These are phyloP conservation scores for Calephelis nemesis DNA, from an alignment of 1,140 invertebrate genomes.

Conservation along the genomic window DNA sequence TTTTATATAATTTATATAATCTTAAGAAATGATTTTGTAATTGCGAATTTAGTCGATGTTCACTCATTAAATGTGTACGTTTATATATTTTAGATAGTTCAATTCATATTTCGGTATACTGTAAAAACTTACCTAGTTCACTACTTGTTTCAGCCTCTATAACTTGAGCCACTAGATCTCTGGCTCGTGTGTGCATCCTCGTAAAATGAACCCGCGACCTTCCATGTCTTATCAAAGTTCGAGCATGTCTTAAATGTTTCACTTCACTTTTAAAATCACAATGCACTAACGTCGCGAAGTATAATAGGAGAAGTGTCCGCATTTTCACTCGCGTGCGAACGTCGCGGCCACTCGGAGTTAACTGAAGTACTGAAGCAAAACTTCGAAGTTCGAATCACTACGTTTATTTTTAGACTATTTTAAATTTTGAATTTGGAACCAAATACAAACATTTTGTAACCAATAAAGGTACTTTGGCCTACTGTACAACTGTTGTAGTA, in stretches of 20 bases:
- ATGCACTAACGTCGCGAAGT: constrained; percentile 62
- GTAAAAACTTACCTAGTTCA: constrained; percentile 49
- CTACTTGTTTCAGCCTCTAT: constrained; percentile 61
- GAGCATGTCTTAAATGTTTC: constrained; percentile 53
- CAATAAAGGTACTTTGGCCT: neutral
- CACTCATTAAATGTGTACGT: no score
- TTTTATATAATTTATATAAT: no score
- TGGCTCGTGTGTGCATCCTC: constrained; percentile 46
- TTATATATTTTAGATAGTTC: no score
- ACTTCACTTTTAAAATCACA: constrained; percentile 59
- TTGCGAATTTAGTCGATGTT: no score
- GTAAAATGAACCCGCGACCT: constrained; percentile 57
- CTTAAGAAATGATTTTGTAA: no score
- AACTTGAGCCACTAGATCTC: constrained; percentile 52
- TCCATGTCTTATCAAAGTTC: constrained; percentile 61
- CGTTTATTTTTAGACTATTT: neutral
- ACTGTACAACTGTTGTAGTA: neutral
- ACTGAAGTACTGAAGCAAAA: constrained; percentile 48
- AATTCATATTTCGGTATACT: neutral
- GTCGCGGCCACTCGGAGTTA: constrained; percentile 35
- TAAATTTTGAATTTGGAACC: neutral
- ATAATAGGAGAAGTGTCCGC: constrained; percentile 57
- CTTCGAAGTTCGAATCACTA: constrained; percentile 17
- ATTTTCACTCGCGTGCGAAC: constrained; percentile 51
- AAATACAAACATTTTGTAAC: neutral